A percentile compares a stretch with the other conserved stretches of the same genome.
phyloP scores from a whole-genome alignment of 2,888 invertebrate genomes.

The Drosophila mimica region DNA sequence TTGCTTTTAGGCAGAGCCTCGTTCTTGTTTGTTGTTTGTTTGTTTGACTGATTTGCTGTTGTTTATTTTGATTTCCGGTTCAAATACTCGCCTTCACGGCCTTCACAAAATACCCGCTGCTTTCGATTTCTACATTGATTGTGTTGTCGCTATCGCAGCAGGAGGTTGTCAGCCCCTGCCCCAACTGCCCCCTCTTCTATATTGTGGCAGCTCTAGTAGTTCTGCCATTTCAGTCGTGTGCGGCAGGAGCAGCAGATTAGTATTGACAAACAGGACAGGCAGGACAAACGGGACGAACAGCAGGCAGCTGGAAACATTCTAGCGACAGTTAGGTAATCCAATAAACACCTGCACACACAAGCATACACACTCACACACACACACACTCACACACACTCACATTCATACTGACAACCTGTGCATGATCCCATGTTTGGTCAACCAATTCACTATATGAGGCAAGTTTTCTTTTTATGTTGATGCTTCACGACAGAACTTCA shows the following conservation, averaged over 20 bases:
- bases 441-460: slow-evolving; percentile 27
- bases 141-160: slow-evolving; percentile 61
- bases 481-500: slow-evolving; percentile 32
- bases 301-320: slow-evolving; percentile 35
- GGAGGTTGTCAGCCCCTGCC: slow-evolving; percentile 33
- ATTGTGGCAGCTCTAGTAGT: neutral
- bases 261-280: slow-evolving; percentile 71
- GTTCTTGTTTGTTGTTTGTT: slow-evolving; percentile 65
- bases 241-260: slow-evolving; percentile 69
- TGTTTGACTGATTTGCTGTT: slow-evolving; percentile 79
- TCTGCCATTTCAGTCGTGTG: slow-evolving; percentile 21
- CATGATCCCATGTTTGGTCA: slow-evolving; percentile 38
- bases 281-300: slow-evolving; percentile 55
- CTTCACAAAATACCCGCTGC: slow-evolving; percentile 56
- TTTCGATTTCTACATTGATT: slow-evolving; percentile 78
- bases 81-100: slow-evolving; percentile 62
- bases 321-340: slow-evolving; percentile 68
- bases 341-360: slow-evolving; percentile 59
- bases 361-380: slow-evolving; percentile 5
- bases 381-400: neutral
- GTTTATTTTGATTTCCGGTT: slow-evolving; percentile 80
- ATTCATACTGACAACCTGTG: slow-evolving; percentile 10
- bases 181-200: neutral
- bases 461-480: slow-evolving; percentile 19
- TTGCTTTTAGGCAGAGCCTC: slow-evolving; percentile 69